Base-by-base conservation (phyloP, 2,113 vertebrate species). In the Paracanthobrama guichenoti region DNA sequence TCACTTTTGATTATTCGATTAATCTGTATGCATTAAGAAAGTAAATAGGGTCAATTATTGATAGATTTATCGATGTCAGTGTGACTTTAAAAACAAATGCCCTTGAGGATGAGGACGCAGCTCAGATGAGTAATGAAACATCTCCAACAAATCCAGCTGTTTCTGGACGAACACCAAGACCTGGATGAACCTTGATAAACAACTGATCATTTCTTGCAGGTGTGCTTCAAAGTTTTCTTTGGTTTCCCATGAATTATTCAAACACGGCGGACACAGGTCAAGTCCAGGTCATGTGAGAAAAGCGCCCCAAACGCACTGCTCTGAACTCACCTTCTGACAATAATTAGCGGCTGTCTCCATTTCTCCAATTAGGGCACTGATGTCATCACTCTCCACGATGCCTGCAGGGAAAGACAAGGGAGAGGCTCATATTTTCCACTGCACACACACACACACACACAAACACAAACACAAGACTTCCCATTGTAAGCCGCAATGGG, bases 351-450 rank as follows among this genome's bases (percentile, higher is more conserved):
- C 85, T 59, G 31, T 87, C 77, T 88, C 66, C 87, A 89, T 86
- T 79, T 89, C 88, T 86, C 10, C 35, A 79, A 87, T 82, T 8
- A 89, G 85, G 11, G 35, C 67, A n/a, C 53, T 66, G 81, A 88
- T 69, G 74, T 89, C 87, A 82, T 89, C 88, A 67, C 87, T 88
- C 77, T 89, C 85, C 74, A 89, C 77, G 13, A 88, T 82, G 62
- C 87, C 88, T 89, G 62, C 53, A 24, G 66, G 26, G 48, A 35
- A 26, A 87, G 62, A 74, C 18, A 1, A 83, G 44, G 59, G 20
- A 81, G 4, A 86, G 22, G 53, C 42, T 48, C 39, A 62, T 66
- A 62, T 72, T 86, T 82, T 78, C 80, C 85, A 86, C 74, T 53
- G 57, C 28, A 16, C 28, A 84, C 66, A 69, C 18, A 26, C 59